These are phyloP conservation scores for Rhinolophus sinicus DNA, from an alignment of 2,113 vertebrate species.

Conservation along the genomic window DNA sequence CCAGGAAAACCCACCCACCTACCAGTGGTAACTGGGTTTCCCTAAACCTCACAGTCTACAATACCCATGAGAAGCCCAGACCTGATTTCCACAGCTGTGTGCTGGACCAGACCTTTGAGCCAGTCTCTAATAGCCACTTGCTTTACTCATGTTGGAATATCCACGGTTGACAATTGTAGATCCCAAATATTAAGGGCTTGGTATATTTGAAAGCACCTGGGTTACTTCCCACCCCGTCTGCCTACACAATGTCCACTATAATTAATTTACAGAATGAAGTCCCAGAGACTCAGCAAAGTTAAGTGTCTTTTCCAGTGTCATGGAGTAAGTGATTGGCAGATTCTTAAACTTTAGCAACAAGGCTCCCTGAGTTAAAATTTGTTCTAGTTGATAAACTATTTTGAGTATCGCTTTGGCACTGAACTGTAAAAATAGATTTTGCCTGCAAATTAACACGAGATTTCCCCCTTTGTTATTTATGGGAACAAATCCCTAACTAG, in stretches of 20 bases:
- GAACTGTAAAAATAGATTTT: background rate
- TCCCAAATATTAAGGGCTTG: background rate
- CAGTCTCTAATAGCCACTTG: background rate
- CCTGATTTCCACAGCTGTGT: background rate
- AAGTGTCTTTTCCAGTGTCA: background rate
- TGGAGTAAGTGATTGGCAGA: background rate
- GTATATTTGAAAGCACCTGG: background rate
- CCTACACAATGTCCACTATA: background rate
- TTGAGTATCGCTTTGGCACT: background rate
- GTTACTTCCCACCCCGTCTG: background rate
- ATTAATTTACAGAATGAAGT: background rate
- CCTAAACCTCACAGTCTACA: background rate
- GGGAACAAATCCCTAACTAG: background rate
- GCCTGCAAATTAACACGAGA: background rate
- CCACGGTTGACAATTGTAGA: background rate
- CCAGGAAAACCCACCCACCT: background rate
- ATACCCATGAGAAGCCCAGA: background rate
- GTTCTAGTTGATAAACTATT: background rate
- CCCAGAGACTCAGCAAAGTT: background rate
- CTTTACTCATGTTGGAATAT: background rate
- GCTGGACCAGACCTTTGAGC: background rate
- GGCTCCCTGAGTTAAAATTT: background rate
- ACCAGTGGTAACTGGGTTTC: background rate
- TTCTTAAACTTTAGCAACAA: conserved; percentile 3
- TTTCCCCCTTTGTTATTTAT: background rate